Conservation (phyloP, 2,888 invertebrate genomes). For the Habrosyne pyritoides region DNA sequence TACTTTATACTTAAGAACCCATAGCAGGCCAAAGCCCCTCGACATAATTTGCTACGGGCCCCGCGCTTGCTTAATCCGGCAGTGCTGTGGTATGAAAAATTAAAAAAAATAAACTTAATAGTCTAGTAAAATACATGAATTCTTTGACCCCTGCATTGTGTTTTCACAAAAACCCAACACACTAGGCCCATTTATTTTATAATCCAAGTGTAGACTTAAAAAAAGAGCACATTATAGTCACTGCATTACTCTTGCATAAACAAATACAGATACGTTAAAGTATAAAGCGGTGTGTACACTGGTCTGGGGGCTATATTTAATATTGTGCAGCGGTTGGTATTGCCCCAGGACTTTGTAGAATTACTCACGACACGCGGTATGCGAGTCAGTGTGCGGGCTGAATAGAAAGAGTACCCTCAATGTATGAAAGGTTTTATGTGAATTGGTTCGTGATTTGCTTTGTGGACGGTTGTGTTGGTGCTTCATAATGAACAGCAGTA, state of each 20-base stretch:
- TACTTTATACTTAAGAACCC: too few relatives aligned
- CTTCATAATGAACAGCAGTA: constrained; percentile 19
- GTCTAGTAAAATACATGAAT: too few relatives aligned
- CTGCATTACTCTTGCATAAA: neutral
- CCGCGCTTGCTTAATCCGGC: too few relatives aligned
- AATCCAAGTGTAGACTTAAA: too few relatives aligned
- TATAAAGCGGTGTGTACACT: constrained; percentile 18
- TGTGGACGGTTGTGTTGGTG: neutral
- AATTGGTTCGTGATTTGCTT: constrained; percentile 16
- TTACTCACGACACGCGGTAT: constrained; percentile 43
- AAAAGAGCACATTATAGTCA: too few relatives aligned
- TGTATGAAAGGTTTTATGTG: constrained; percentile 32
- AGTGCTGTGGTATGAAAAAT: too few relatives aligned
- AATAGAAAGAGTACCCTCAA: constrained; percentile 40
- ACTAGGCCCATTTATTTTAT: too few relatives aligned
- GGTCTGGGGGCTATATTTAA: constrained; percentile 38
- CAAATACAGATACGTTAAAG: neutral
- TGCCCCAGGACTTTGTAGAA: constrained; percentile 35
- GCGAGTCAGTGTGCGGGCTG: constrained; percentile 47
- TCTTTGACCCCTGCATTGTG: too few relatives aligned
- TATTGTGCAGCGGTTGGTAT: constrained; percentile 43
- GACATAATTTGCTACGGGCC: too few relatives aligned
- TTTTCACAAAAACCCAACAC: too few relatives aligned
- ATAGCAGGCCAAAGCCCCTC: too few relatives aligned
- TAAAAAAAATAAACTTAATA: too few relatives aligned